Conservation (phyloP, 2,113 vertebrate species). For the Arizona elegans region DNA sequence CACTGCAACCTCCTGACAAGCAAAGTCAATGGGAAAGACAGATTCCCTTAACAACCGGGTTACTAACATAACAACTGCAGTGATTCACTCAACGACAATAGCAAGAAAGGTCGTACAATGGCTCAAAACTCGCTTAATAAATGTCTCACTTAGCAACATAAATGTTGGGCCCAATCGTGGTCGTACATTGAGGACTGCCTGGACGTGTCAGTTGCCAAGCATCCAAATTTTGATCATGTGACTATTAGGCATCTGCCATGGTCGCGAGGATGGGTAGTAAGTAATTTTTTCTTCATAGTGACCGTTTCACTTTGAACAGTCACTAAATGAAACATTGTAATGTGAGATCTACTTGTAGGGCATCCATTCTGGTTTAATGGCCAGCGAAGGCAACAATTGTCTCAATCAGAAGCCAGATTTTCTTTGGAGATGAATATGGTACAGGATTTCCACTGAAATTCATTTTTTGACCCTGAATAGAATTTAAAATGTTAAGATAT, state of each 20-base stretch:
- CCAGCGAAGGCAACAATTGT: not conserved
- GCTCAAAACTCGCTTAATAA: too few relatives aligned
- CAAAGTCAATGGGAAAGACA: too few relatives aligned
- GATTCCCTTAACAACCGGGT: too few relatives aligned
- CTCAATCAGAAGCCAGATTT: not conserved
- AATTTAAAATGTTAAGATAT: not conserved
- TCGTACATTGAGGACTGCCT: too few relatives aligned
- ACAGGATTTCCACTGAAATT: not conserved
- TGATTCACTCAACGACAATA: too few relatives aligned
- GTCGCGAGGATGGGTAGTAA: not conserved
- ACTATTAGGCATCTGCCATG: not conserved
- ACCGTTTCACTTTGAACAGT: not conserved
- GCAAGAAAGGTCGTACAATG: too few relatives aligned
- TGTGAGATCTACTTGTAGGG: not conserved
- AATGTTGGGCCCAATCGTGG: too few relatives aligned
- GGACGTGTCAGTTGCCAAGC: not conserved
- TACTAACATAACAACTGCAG: too few relatives aligned
- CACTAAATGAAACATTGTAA: not conserved
- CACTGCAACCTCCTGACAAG: too few relatives aligned
- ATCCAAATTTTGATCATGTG: not conserved
- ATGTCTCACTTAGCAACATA: too few relatives aligned
- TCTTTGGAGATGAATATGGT: not conserved
- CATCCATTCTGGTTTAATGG: not conserved
- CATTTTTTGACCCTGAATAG: not conserved
- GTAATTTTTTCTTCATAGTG: not conserved